These are phyloP conservation scores for Drosophila baimaii DNA, from an alignment of 1,140 invertebrate species.

Conservation along the genomic window DNA sequence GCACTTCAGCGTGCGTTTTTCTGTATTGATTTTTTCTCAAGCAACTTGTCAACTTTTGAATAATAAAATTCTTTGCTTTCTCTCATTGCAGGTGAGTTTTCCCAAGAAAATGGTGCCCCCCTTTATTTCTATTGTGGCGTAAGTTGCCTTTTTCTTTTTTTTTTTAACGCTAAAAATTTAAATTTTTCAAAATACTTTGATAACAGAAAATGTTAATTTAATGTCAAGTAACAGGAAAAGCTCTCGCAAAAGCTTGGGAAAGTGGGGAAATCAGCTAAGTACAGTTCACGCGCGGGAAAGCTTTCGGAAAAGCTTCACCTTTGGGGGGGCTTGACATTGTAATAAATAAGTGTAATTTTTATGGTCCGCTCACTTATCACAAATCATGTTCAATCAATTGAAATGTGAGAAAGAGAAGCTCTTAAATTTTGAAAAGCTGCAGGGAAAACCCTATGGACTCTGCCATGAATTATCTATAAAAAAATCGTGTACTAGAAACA, in stretches of 20 bases:
- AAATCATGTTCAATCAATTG: slow-evolving; percentile 54
- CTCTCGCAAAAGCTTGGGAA: slow-evolving; percentile 35
- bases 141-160: slow-evolving; percentile 41
- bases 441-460: too few relatives aligned
- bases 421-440: background rate
- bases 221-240: slow-evolving; percentile 21
- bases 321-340: background rate
- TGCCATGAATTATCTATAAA: slow-evolving; percentile 13
- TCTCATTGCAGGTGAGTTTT: slow-evolving; percentile 74
- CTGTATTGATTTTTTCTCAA: slow-evolving; percentile 40
- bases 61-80: slow-evolving; percentile 26
- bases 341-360: background rate
- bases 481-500: slow-evolving; percentile 6
- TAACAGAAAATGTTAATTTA: slow-evolving; percentile 24
- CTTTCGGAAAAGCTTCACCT: slow-evolving; percentile 2
- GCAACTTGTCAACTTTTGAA: slow-evolving; percentile 35
- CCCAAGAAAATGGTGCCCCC: slow-evolving; percentile 8
- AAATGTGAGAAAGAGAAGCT: slow-evolving; percentile 3
- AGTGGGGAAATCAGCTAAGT: slow-evolving; percentile 27
- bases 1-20: slow-evolving; percentile 49
- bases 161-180: slow-evolving; percentile 33
- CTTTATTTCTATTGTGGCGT: slow-evolving; percentile 29
- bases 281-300: background rate
- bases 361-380: slow-evolving; percentile 6
- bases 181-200: background rate